Evolutionary conservation across 2,797 vertebrate species (phyloP).

Genomic region (Alectoris magna): DNA sequence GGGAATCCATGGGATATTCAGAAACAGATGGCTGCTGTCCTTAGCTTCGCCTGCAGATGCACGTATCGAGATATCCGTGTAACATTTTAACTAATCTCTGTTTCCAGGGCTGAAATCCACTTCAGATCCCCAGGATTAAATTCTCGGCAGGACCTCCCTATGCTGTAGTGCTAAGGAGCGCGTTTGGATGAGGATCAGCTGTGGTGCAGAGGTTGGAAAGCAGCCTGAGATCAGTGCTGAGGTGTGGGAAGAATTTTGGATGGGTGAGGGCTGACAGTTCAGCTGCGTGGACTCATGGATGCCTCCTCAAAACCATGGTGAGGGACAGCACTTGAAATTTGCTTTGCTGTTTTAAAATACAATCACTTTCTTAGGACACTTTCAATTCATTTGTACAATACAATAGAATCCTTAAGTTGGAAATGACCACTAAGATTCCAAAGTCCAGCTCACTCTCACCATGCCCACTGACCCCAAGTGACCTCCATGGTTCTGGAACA

Average conservation of each 20-base stretch:
- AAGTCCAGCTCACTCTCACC: too few relatives aligned
- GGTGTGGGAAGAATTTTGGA: background rate
- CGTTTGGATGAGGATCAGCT: background rate
- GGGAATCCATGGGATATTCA: background rate
- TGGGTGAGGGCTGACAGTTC: background rate
- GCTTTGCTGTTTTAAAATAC: background rate
- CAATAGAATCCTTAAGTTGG: too few relatives aligned
- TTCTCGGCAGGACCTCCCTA: background rate
- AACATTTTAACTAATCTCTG: constrained; percentile 20
- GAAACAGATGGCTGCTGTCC: background rate
- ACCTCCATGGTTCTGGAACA: too few relatives aligned
- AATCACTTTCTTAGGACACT: background rate
- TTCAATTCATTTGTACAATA: background rate
- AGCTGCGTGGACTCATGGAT: background rate
- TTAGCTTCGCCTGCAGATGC: background rate
- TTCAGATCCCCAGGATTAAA: constrained; percentile 20
- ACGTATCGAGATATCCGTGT: rapidly evolving
- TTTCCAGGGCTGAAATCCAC: constrained; percentile 34
- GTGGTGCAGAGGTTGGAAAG: background rate
- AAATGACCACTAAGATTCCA: too few relatives aligned
- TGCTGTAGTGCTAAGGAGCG: background rate
- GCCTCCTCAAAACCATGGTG: background rate
- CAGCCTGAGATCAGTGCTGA: background rate
- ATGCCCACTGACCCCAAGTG: too few relatives aligned
- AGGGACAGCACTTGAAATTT: background rate